Evolutionary conservation across 2,888 invertebrate genomes (phyloP), one percentile per base, ranked within the genome.

Genomic region (Exephanes ischioxanthus): DNA sequence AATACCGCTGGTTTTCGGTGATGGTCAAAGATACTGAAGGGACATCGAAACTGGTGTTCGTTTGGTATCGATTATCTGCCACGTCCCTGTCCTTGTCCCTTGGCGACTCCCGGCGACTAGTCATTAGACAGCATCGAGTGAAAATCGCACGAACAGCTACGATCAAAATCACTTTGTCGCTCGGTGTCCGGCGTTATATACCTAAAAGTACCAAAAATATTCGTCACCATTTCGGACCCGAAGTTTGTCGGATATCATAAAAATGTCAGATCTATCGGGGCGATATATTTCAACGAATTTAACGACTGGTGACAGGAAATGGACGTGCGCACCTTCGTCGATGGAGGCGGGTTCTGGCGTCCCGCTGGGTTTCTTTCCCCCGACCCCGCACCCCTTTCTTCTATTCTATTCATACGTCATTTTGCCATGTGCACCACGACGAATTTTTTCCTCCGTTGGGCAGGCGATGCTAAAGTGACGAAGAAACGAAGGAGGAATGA

Each of bases 251-350:
- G 33, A n/a, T 77, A 66, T 72, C 66, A 77, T 66, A 77, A 82
- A 82, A 82, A 41, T 72, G 63, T 77, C 76, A 51, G 26, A 26
- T 70, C 66, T 41, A 55, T 77, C 63, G 33, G 30, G 33, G 22
- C 61, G 77, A 77, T 82, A 76, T 77, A 77, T 82, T 77, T 61
- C 51, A 76, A 66, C 71, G 63, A 77, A 76, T 76, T 63, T 71
- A 82, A 77, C 77, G 71, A 37, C 53, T 45, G 72, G 71, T 16
- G 82, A 82, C 66, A 66, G 55, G 30, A 30, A 63, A 72, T 22
- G 41, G 53, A 77, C 77, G 77, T 53, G 71, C 26, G n/a, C 55
- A 26, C 63, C 53, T 71, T 77, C 77, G 45, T 48, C 26, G 71
- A 41, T 76, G 41, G 76, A 76, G 19, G 26, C 19, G 16, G 41